Percentiles rank a stretch among this genome's conserved stretches.
Conservation (phyloP, 2,797 vertebrate genomes). For the Helarctos malayanus region DNA sequence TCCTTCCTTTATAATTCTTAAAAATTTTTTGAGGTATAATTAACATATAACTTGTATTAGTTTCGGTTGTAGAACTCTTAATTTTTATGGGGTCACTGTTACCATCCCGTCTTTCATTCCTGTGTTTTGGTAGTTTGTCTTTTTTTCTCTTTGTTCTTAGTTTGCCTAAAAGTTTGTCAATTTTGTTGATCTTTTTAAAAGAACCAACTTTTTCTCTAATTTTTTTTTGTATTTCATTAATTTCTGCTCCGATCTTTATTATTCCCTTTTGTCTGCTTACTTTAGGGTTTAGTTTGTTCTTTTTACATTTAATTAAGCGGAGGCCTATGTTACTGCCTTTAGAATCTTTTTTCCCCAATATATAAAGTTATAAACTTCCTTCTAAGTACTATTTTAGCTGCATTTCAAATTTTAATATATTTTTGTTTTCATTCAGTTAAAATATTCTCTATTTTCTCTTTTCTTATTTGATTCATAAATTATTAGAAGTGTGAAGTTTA, state of each 20-base stretch:
- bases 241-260: not conserved
- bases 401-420: not conserved
- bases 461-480: not conserved
- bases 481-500: conserved; percentile 23
- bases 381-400: not conserved
- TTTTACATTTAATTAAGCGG: not conserved
- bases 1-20: not conserved
- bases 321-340: not conserved
- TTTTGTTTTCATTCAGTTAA: conserved; percentile 16
- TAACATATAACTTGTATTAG: not conserved
- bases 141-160: not conserved
- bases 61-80: not conserved
- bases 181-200: conserved; percentile 31
- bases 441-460: not conserved
- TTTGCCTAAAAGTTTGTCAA: not conserved
- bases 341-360: not conserved
- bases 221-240: not conserved
- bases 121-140: conserved; percentile 20
- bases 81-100: not conserved
- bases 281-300: not conserved
- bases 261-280: not conserved
- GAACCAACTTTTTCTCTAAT: not conserved
- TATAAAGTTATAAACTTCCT: not conserved
- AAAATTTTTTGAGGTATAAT: not conserved
- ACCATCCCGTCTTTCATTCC: not conserved